Evolutionary conservation across 2,797 vertebrate genomes (phyloP), one percentile per base, ranked within the genome.

Genomic region (Sebastes hopkinsi): DNA sequence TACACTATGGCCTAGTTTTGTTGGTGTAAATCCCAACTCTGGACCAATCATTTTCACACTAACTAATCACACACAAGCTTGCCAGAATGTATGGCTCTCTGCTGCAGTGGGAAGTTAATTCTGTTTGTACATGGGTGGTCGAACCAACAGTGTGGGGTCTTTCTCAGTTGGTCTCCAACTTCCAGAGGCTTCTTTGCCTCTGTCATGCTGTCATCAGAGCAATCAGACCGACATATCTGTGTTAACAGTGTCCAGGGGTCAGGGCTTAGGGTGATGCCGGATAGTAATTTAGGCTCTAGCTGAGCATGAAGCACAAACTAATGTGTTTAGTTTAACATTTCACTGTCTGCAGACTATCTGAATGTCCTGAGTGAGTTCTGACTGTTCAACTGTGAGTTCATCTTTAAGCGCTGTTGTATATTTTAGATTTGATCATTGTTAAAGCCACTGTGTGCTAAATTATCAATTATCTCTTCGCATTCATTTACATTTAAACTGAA

Each of bases 221-320:
- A 86, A 82, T 92, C 80, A 79, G 36, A 60, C 78, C 85, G 91
- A 90, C 83, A 79, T 82, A 88, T 90, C 77, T 89, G 86, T 92
- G 89, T 83, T 89, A 80, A 82, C 79, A 61, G 54, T 74, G 82
- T 71, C 81, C 80, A 79, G 72, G n/a, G 77, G 81, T 90, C 79
- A 82, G 27, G n/a, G 66, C 77, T 30, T 1, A 67, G 80, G 70
- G 81, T 42, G 70, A 80, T 61, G 77, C 71, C 13, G 58, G 46
- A 32, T 27, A 60, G 64, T 66, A 59, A 81, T 83, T 81, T 59
- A 76, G 79, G 66, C 4, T 73, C 30, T 62, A 23, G 59, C 62
- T 32, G 61, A 77, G 22, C 23, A 52, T 25, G 80, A 69, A 27
- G 67, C 30, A 23, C 66, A 71, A 65, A 81, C 32, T 3, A 75